Evolutionary conservation across 2,113 vertebrate genomes (phyloP).

Genomic region (Rhinogobius similis): DNA sequence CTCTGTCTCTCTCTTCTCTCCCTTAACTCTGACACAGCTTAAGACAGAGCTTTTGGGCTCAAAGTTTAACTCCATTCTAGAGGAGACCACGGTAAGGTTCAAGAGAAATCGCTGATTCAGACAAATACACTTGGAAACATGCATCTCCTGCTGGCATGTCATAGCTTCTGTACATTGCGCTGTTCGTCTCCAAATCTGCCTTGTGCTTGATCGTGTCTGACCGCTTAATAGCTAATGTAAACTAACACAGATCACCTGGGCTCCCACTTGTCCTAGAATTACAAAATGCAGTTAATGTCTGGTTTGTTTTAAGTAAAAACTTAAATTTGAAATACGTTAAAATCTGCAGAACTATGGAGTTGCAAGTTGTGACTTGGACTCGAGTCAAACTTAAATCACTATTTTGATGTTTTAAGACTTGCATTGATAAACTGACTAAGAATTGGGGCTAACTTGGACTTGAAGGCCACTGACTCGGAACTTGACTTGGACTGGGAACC

Average conservation of each 20-base stretch:
- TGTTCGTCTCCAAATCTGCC: slow-evolving; percentile 41
- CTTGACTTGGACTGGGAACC: no score
- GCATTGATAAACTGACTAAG: no score
- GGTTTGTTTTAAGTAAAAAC: background rate
- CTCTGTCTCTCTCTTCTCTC: slow-evolving; percentile 80
- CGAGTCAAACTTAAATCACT: no score
- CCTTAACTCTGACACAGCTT: slow-evolving; percentile 82
- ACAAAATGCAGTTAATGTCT: background rate
- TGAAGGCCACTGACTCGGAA: no score
- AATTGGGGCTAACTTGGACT: no score
- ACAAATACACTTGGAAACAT: slow-evolving; percentile 52
- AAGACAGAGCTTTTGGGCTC: slow-evolving; percentile 87
- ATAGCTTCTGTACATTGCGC: slow-evolving; percentile 4
- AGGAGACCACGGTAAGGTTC: slow-evolving; percentile 85
- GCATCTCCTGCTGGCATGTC: slow-evolving; percentile 35
- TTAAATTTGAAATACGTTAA: background rate
- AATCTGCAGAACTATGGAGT: no score
- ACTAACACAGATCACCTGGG: slow-evolving; percentile 48
- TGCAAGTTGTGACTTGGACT: no score
- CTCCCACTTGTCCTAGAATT: background rate
- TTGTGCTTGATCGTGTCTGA: slow-evolving; percentile 62
- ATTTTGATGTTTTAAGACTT: no score
- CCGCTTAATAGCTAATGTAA: slow-evolving; percentile 58
- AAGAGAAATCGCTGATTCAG: slow-evolving; percentile 56
- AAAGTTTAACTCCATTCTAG: slow-evolving; percentile 88